phyloP scores from a whole-genome alignment of 2,888 invertebrate species.

The Melikaiella ostensackeni region DNA sequence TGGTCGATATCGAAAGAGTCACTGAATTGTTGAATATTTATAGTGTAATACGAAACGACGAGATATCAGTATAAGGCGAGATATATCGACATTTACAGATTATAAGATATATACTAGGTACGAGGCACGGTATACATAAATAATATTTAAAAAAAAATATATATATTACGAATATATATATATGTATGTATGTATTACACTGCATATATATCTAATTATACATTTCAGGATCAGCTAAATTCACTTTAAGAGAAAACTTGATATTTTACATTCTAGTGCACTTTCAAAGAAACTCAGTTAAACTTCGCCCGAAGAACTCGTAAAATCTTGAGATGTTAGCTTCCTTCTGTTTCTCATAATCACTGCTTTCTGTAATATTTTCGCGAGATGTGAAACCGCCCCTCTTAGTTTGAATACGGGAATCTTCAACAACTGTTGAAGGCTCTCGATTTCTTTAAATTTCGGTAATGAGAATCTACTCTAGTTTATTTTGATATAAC shows the following conservation, averaged over 20 bases:
- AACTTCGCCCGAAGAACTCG: constrained; percentile 7
- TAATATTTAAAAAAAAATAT: constrained; percentile 40
- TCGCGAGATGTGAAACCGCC: no score
- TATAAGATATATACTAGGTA: constrained; percentile 56
- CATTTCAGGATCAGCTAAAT: constrained; percentile 53
- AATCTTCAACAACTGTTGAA: no score
- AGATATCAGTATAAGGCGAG: constrained; percentile 53
- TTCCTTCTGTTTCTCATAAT: neutral
- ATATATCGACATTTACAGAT: constrained; percentile 59
- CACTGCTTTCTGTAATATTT: no score
- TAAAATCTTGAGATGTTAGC: neutral
- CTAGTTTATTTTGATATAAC: no score
- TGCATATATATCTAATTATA: constrained; percentile 45
- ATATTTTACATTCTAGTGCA: constrained; percentile 22
- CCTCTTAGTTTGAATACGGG: no score
- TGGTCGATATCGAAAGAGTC: constrained; percentile 38
- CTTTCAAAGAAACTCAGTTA: neutral
- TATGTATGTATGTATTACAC: constrained; percentile 44
- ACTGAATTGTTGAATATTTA: constrained; percentile 66
- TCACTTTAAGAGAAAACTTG: constrained; percentile 47
- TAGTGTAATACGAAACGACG: constrained; percentile 57
- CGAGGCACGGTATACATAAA: constrained; percentile 59
- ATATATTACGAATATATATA: constrained; percentile 36
- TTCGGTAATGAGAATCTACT: no score
- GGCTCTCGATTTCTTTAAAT: no score